Conservation (phyloP, 2,113 vertebrate species). For the Rissa tridactyla region DNA sequence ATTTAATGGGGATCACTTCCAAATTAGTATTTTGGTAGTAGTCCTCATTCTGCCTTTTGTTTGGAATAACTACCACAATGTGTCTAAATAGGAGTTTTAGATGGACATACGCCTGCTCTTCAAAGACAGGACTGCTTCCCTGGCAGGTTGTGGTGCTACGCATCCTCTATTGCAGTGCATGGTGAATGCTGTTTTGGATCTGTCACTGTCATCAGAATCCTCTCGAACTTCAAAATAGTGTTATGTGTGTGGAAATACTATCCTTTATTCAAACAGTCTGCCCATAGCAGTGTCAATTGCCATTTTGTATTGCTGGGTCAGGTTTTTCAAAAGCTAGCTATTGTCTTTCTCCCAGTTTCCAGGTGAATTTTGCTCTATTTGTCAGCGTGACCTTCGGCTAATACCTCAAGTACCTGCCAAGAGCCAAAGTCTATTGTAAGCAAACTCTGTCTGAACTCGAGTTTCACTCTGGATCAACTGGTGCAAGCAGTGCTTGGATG, state of each 20-base stretch:
- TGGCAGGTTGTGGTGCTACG: background rate
- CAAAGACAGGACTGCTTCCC: background rate
- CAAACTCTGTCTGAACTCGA: accelerated
- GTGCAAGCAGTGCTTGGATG: background rate
- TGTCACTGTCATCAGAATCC: background rate
- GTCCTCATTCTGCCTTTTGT: background rate
- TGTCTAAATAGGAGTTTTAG: background rate
- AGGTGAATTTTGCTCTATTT: background rate
- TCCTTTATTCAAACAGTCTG: background rate
- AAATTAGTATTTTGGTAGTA: background rate
- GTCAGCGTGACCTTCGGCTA: background rate
- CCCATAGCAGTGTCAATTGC: background rate
- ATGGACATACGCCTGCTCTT: background rate
- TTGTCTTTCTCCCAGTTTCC: background rate
- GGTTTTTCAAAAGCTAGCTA: background rate
- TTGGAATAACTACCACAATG: background rate
- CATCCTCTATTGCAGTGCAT: background rate
- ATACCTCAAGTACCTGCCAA: background rate
- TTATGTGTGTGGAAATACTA: accelerated
- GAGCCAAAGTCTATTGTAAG: background rate
- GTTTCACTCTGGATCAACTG: background rate
- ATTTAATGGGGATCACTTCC: background rate
- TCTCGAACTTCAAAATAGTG: background rate
- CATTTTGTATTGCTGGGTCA: background rate
- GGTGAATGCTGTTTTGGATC: background rate